Evolutionary conservation across 2,797 vertebrate genomes (phyloP), one percentile per base, ranked within the genome.

Genomic region (Schizopygopsis pylzovi): DNA sequence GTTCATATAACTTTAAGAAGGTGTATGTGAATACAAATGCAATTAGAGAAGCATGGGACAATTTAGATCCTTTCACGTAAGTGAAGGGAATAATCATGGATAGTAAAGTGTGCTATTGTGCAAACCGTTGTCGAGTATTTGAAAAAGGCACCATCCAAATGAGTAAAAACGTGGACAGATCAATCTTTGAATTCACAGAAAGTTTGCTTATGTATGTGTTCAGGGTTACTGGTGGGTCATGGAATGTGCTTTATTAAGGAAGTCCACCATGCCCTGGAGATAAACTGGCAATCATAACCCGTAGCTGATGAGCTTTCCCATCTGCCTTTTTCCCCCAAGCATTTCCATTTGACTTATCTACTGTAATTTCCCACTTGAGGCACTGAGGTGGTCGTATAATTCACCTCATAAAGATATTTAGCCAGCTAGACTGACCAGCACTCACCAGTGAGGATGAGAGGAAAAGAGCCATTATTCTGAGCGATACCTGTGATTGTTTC

Each of bases 301-400:
- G 54, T 63, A 85, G 86, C 87, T 91, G 89, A 92, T 91, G 89
- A 91, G 90, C 88, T 91, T 88, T 79, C 54, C 79, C 72, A 33
- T 83, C 70, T 12, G 41, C 47, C 85, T 68, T 87, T 86, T 87
- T 61, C 67, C 61, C 33, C 68, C 79, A 71, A 90, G 85, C 80
- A 87, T 87, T 87, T 89, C 49, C 28, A 85, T 87, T 84, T 88
- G 87, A 92, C 91, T 91, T 90, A 90, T 92, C 92, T 90, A 87
- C 87, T 89, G 89, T 76, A 80, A 91, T 89, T 83, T 77, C 56
- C 79, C 41, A 91, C 92, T 90, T 25, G 68, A 72, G 91, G 92
- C 91, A 87, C 82, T 84, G 86, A 89, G 71, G 88, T 86, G 87
- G 88, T 87, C 87, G 88, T 90, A 92, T 89, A 86, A 88, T 78